Evolutionary conservation across 2,888 invertebrate genomes (phyloP), one percentile per base, ranked within the genome.

Genomic region (Philaethria dido): DNA sequence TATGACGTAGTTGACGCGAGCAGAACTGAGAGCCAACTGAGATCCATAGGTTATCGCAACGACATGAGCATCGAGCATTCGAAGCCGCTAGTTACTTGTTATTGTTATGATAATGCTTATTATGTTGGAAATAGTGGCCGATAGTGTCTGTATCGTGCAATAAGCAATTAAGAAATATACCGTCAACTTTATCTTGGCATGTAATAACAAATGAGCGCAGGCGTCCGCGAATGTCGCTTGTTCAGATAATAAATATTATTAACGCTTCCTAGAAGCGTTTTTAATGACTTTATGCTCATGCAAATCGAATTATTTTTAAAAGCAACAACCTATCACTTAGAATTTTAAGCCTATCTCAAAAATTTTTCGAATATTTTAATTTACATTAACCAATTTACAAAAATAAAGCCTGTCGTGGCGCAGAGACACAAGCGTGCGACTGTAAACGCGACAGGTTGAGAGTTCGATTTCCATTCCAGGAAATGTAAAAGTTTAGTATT

Each of bases 21-120:
- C 64, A 65, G 52, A 62, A 72, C 66, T 62, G 68, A 71, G 69
- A 57, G 65, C 54, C 62, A 64, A 76, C 73, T 75, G 72, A 72
- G 64, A 66, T 62, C 59, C 44, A 64, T 73, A 78, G 74, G 77
- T 76, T 72, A 76, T 77, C 77, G 69, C 42, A 42, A 9, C 69
- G 60, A 69, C 74, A 71, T 65, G 62, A 68, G 67, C 69, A 62
- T 57, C 64, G 63, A 68, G 67, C 68, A 62, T 54, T 64, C 68
- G 73, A 55, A 64, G 69, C 67, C 50, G 82, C 83, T 76, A 83
- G 80, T 85, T 81, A 84, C 85, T 86, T 92, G 89, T 92, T 92
- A 88, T 92, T 92, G 86, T 90, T 88, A 84, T 87, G 92, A 92
- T 92, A 92, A 91, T 88, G 82, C 85, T 89, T 90, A 89, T 90